A percentile compares a stretch with the other conserved stretches of the same genome.
These are phyloP conservation scores for Apodemus agrarius DNA, from an alignment of 2,797 vertebrate species.

Conservation along the genomic window DNA sequence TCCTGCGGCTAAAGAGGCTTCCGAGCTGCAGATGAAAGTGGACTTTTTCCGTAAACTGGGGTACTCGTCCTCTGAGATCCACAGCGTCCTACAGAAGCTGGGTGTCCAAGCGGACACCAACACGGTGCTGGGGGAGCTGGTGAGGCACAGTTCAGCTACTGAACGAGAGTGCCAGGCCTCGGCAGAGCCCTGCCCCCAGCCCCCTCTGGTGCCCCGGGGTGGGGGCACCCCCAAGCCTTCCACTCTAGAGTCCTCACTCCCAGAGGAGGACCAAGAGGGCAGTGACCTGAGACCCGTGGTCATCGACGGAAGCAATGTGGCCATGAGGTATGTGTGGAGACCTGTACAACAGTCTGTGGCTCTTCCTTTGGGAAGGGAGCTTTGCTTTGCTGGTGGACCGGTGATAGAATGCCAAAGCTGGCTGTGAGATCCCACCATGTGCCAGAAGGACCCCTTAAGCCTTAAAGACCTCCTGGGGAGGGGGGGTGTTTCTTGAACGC, in stretches of 20 bases:
- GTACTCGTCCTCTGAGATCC: slow-evolving; percentile 91
- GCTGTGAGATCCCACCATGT: not conserved
- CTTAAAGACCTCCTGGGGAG: not conserved
- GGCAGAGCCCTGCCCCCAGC: slow-evolving; percentile 74
- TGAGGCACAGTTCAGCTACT: slow-evolving; percentile 87
- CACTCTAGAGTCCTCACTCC: slow-evolving; percentile 28
- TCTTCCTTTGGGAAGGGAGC: not conserved
- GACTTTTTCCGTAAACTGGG: slow-evolving; percentile 97
- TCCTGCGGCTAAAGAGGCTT: slow-evolving; percentile 45
- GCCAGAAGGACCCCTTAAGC: not conserved
- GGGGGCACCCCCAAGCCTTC: slow-evolving; percentile 82
- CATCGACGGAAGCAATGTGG: slow-evolving; percentile 98
- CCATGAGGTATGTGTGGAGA: slow-evolving; percentile 93
- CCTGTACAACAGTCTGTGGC: not conserved
- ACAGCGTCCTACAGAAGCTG: slow-evolving; percentile 91
- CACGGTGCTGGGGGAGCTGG: slow-evolving; percentile 94
- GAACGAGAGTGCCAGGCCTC: slow-evolving; percentile 83
- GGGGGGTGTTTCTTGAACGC: not conserved
- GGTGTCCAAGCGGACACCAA: slow-evolving; percentile 94
- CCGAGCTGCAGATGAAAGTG: slow-evolving; percentile 90
- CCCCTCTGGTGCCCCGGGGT: slow-evolving; percentile 84
- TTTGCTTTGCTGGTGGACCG: not conserved
- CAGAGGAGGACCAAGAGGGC: slow-evolving; percentile 82
- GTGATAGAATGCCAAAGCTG: not conserved
- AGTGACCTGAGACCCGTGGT: slow-evolving; percentile 92